Evolutionary conservation across 2,888 invertebrate genomes (phyloP).

Genomic region (Drosophila recens): DNA sequence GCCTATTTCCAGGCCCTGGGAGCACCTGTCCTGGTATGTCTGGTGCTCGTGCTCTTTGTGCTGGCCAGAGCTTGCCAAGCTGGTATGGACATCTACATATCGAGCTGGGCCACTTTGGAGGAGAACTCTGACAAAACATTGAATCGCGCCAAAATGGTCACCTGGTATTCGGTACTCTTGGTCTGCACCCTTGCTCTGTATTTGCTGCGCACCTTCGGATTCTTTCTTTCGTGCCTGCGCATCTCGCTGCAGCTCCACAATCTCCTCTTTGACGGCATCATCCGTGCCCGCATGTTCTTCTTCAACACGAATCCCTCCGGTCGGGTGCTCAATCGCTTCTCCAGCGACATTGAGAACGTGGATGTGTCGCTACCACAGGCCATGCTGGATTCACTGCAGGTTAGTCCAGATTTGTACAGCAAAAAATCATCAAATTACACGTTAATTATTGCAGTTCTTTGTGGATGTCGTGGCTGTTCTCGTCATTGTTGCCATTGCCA

Average conservation of each 20-base stretch:
- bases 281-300: conserved; percentile 90
- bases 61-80: conserved; percentile 88
- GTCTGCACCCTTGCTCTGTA: conserved; percentile 84
- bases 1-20: conserved; percentile 87
- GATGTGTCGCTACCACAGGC: conserved; percentile 88
- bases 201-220: conserved; percentile 87
- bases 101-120: conserved; percentile 87
- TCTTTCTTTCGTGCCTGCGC: conserved; percentile 90
- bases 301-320: conserved; percentile 90
- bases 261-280: conserved; percentile 90
- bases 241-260: conserved; percentile 92
- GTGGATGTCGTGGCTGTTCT: conserved; percentile 86
- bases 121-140: conserved; percentile 57
- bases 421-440: not conserved
- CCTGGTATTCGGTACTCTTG: conserved; percentile 76
- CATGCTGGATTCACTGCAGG: conserved; percentile 87
- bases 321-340: conserved; percentile 90
- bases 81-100: conserved; percentile 90
- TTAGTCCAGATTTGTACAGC: conserved; percentile 75
- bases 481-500: conserved; percentile 88
- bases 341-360: conserved; percentile 90
- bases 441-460: conserved; percentile 69
- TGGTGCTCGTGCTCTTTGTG: conserved; percentile 86
- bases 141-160: conserved; percentile 71
- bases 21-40: conserved; percentile 80